A percentile compares a stretch with the other conserved stretches of the same genome.
phyloP scores from a whole-genome alignment of 2,888 invertebrate genomes.

The Drosophila emarginata region DNA sequence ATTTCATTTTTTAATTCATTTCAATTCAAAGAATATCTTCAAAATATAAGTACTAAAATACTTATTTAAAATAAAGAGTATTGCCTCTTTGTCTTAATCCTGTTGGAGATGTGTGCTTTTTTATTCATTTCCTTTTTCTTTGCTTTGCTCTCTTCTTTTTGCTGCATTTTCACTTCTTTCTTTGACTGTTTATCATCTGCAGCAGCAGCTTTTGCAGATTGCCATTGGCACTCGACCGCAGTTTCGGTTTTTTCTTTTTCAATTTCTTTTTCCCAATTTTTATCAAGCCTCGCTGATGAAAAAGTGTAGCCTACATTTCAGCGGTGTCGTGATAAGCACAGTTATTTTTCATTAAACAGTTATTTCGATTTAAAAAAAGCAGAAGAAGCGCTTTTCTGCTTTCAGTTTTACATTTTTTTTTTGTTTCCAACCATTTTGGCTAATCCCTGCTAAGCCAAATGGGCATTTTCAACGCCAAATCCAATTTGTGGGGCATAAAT shows the following conservation, averaged over 20 bases:
- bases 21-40: too few species aligned
- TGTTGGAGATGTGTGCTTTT: neutral
- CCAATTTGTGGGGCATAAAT: conserved; percentile 66
- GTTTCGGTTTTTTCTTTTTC: neutral
- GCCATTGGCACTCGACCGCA: conserved; percentile 34
- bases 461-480: conserved; percentile 58
- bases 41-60: neutral
- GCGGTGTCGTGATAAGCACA: conserved; percentile 46
- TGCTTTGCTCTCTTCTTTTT: neutral
- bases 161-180: neutral
- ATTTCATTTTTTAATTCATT: too few species aligned
- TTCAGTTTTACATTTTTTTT: neutral
- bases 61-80: neutral
- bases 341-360: conserved; percentile 25
- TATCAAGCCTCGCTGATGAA: conserved; percentile 20
- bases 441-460: conserved; percentile 69
- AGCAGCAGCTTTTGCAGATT: conserved; percentile 15
- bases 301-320: conserved; percentile 59
- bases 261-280: too few species aligned
- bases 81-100: neutral
- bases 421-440: conserved; percentile 30
- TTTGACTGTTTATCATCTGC: conserved; percentile 65
- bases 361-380: conserved; percentile 10
- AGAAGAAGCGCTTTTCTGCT: conserved; percentile 27
- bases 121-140: conserved; percentile 12